Evolutionary conservation across 2,888 invertebrate species (phyloP).

Genomic region (Rosalia funebris): DNA sequence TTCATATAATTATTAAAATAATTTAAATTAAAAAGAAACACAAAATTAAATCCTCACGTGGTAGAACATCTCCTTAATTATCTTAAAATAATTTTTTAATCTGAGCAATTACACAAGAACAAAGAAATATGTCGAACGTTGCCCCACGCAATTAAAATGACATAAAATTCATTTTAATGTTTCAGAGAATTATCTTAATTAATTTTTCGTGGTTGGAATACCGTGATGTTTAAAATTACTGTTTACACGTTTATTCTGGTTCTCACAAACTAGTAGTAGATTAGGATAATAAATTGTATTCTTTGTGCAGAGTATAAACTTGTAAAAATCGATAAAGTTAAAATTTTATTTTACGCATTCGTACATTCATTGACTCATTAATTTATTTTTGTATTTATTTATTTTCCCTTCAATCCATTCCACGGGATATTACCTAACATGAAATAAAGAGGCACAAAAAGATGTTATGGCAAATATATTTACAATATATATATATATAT

Average conservation of each 20-base stretch:
- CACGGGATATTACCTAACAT: too few species aligned
- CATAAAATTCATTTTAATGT: constrained; percentile 34
- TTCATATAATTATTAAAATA: constrained; percentile 6
- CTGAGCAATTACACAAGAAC: constrained; percentile 49
- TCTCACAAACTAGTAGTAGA: neutral
- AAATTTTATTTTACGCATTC: too few species aligned
- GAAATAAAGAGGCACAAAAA: too few species aligned
- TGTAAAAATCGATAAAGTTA: too few species aligned
- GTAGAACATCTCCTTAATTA: constrained; percentile 15
- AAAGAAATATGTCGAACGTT: constrained; percentile 45
- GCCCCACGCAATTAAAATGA: constrained; percentile 46
- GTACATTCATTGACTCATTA: too few species aligned
- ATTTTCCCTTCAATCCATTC: too few species aligned
- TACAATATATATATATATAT: too few species aligned
- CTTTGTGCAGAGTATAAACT: too few species aligned
- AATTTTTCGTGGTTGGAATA: constrained; percentile 19
- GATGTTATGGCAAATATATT: too few species aligned
- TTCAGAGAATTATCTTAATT: constrained; percentile 21
- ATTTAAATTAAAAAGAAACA: constrained; percentile 24
- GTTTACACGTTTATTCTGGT: constrained; percentile 33
- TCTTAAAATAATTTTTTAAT: constrained; percentile 23
- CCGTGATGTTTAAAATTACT: constrained; percentile 19
- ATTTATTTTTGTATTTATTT: too few species aligned
- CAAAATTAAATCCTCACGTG: constrained; percentile 24
- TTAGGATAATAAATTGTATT: constrained; percentile 32